Base-by-base conservation (phyloP, 2,797 vertebrate genomes). In the Catharus ustulatus region DNA sequence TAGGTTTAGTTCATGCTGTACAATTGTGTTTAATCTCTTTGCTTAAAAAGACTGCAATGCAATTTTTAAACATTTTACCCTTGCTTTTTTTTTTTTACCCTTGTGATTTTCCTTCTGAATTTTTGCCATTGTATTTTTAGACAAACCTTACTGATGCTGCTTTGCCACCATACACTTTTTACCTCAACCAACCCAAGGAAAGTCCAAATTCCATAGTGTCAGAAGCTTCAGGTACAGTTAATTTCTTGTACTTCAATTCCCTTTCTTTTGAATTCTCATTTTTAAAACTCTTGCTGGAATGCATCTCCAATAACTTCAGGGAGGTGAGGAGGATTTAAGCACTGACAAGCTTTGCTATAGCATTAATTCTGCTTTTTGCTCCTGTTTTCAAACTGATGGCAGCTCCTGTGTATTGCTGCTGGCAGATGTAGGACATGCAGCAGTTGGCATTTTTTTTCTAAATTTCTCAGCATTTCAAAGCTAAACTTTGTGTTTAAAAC, bases 141-240 rank as follows among this genome's bases (percentile, higher is more conserved):
- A 87, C 95, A 97, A 97, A 94, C 84, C 72, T 92, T 72, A 58
- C 93, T 77, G 93, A 95, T 77, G 91, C 96, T 75, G 91, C 94
- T 48, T 93, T 96, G 83, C 97, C 97, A 36, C 96, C 97, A 63
- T 97, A 95, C 82, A 84, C 98, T 51, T 98, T 98, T 96, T 97
- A 98, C 97, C 98, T 99, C 97, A 98, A 87, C 49, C 96, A 97
- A 92, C 98, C 98, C 55, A 98, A 98, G 13, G 98, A 98, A 97
- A 99, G 98, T 81, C 95, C 97, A 0, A 96, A 90, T 90, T 98
- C 98, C 19, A 55, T 98, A 87, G 93, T 97, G 91, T 99, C 99
- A 61, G 98, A 98, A 94, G 98, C 97, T 86, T 98, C 99, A 98
- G 99, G 99, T 99, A 98, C 5, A 68, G 81, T 66, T 51, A 27